These are phyloP conservation scores for Stratiomys singularior DNA, from an alignment of 2,888 invertebrate genomes.

Conservation along the genomic window DNA sequence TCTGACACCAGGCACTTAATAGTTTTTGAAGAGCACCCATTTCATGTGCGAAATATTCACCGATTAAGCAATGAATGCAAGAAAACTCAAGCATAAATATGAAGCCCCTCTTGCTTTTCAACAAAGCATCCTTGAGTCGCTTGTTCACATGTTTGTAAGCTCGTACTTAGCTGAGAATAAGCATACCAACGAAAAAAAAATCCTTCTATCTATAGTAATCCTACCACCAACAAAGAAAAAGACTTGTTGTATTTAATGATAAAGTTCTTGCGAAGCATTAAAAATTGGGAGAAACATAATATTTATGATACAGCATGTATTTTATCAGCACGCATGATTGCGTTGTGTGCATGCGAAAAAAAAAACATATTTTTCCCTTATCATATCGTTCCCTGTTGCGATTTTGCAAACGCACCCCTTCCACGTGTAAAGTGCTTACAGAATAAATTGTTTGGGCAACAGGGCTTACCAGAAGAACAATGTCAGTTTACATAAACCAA, in stretches of 20 bases:
- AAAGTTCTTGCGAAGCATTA: conserved; percentile 34
- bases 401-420: background rate
- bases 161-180: too few relatives aligned
- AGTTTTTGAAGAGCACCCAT: too few relatives aligned
- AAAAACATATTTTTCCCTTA: conserved; percentile 2
- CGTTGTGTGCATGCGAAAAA: conserved; percentile 45
- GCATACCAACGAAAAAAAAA: too few relatives aligned
- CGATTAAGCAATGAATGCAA: too few relatives aligned
- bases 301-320: conserved; percentile 42
- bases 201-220: too few relatives aligned
- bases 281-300: conserved; percentile 28
- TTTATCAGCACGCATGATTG: conserved; percentile 51
- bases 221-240: too few relatives aligned
- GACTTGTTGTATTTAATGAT: background rate
- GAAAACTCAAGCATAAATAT: too few relatives aligned
- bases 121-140: too few relatives aligned
- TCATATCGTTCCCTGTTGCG: background rate
- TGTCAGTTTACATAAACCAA: background rate
- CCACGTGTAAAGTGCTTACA: background rate
- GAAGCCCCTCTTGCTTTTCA: too few relatives aligned
- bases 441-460: background rate
- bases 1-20: too few relatives aligned
- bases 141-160: too few relatives aligned
- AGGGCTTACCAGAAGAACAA: background rate
- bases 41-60: too few relatives aligned